A percentile compares a stretch with the other conserved stretches of the same genome.
phyloP scores from a whole-genome alignment of 1,140 invertebrate genomes.

The Ladona fulva region DNA sequence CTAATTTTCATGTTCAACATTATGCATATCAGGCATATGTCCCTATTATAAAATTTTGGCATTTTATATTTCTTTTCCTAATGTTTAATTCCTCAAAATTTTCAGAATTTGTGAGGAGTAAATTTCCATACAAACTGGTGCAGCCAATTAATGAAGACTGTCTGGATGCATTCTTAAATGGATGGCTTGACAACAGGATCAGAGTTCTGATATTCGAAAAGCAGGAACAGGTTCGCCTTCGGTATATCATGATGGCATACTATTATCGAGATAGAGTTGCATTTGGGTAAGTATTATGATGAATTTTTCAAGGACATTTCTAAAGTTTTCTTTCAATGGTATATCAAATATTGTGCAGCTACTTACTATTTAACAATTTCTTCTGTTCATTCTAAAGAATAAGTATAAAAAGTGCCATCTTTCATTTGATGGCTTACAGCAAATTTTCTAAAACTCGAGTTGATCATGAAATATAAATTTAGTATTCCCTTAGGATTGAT shows the following conservation, averaged over 20 bases:
- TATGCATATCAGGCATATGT: no score
- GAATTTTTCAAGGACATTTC: background rate
- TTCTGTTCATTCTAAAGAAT: no score
- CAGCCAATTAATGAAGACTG: constrained; percentile 59
- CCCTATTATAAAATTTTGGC: no score
- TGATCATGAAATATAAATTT: no score
- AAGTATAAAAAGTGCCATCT: no score
- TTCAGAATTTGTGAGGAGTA: constrained; percentile 72
- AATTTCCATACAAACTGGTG: constrained; percentile 72
- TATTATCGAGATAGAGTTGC: constrained; percentile 72
- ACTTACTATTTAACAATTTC: no score
- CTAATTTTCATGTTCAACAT: no score
- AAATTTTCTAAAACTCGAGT: no score
- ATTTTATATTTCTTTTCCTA: background rate
- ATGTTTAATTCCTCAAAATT: constrained; percentile 23
- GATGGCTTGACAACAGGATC: constrained; percentile 86
- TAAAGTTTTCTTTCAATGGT: background rate
- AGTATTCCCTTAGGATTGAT: no score
- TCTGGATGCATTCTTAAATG: constrained; percentile 67
- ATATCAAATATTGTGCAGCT: background rate
- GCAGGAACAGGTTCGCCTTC: constrained; percentile 58
- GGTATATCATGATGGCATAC: constrained; percentile 84
- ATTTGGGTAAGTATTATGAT: constrained; percentile 64
- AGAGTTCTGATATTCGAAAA: constrained; percentile 81
- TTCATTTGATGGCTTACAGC: no score